Evolutionary conservation across 2,888 invertebrate genomes (phyloP), one percentile per base, ranked within the genome.

Genomic region (Acleris literana): DNA sequence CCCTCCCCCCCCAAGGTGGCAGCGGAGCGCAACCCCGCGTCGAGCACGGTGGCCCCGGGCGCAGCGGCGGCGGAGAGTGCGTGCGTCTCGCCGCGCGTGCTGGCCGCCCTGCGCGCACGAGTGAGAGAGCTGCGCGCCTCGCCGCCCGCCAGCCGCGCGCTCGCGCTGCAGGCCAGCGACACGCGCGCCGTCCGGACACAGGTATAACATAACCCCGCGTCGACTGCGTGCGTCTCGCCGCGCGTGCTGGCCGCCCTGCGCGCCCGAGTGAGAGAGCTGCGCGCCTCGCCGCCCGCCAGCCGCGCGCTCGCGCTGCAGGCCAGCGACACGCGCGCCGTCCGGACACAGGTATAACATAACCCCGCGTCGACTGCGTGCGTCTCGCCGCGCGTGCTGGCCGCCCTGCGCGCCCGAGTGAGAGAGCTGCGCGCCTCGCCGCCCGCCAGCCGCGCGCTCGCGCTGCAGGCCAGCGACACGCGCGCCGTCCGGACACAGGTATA

Each of bases 321-420:
- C 70, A 95, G 96, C 7, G 96, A 97, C 71, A 94, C 96, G 61
- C 94, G 95, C 73, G 96, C 97, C 80, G 96, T 97, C 70, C 95
- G 95, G 76, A 93, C 95, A 71, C 96, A 96, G 85, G 85, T 92
- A 17, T 22, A 22, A 22, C 22, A n/a, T 2, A 63, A 43, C 67
- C 64, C 55, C 51, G n/a, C 43, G 46, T 68, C 60, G 64, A 71
- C 69, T 78, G 77, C 62, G 76, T 73, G 63, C 84, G 87, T 79
- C 84, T 96, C 97, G 67, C 96, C 97, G 71, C 94, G 95, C 68
- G 94, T 95, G 75, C 95, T 96, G 57, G 94, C 96, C 44, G 95
- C 95, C 52, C 97, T 98, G 96, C 91, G 97, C 29, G 96, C 97
- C 79, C 94, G 98, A 33, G 97, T 96, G 79, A 95, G 96, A 71